A percentile compares a stretch with the other conserved stretches of the same genome.
Conservation (phyloP, 1,140 invertebrate genomes). For the roundworm (Caenorhabditis elegans) region DNA sequence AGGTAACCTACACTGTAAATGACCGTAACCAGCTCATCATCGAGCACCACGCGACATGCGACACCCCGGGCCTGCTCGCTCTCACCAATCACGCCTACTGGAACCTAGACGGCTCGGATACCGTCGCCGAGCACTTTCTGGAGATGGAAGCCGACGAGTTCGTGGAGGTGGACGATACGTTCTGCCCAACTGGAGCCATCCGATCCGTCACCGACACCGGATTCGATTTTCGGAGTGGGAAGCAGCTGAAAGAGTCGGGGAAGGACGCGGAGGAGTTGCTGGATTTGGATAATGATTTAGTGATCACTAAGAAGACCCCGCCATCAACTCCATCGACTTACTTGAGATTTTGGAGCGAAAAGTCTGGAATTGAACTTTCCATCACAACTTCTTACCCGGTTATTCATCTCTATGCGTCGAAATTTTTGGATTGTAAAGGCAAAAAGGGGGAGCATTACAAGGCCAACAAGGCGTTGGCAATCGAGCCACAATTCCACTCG, state of each 20-base stretch:
- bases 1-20: constrained; percentile 35
- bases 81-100: constrained; percentile 32
- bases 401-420: constrained; percentile 22
- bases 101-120: constrained; percentile 34
- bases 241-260: background rate
- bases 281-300: constrained; percentile 28
- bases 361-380: constrained; percentile 21
- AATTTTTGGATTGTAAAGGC: background rate
- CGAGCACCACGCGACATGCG: constrained; percentile 26
- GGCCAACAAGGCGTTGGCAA: constrained; percentile 17
- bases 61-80: background rate
- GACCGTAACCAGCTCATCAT: constrained; percentile 33
- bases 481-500: constrained; percentile 34
- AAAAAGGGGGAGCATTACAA: constrained; percentile 23
- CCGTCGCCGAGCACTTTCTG: background rate
- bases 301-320: background rate
- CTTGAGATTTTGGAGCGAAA: constrained; percentile 12
- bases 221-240: background rate
- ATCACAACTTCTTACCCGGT: constrained; percentile 31
- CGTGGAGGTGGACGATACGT: background rate
- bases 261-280: background rate
- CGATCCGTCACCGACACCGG: background rate
- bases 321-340: background rate
- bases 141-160: background rate
- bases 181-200: constrained; percentile 24